phyloP scores from a whole-genome alignment of 1,140 invertebrate species.

The Notospermus geniculatus region DNA sequence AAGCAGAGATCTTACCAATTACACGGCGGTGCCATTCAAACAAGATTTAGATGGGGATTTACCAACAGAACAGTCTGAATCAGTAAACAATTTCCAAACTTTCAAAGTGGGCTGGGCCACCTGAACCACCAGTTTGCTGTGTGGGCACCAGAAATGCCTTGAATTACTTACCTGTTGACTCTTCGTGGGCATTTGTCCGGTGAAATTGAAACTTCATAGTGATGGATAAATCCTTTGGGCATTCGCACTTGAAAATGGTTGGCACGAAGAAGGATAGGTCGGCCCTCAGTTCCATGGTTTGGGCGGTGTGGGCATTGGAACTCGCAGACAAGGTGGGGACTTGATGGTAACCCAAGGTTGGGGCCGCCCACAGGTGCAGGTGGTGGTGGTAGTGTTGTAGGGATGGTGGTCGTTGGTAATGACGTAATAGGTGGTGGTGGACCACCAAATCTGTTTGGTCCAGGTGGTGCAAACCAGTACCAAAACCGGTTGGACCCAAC shows the following conservation, averaged over 20 bases:
- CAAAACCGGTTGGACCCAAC: too few relatives aligned
- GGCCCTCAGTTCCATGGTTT: constrained; percentile 90
- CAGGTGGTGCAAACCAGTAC: not conserved
- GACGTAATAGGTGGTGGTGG: not conserved
- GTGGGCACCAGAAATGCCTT: too few relatives aligned
- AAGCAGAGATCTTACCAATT: too few relatives aligned
- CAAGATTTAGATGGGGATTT: too few relatives aligned
- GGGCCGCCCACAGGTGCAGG: too few relatives aligned
- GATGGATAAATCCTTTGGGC: constrained; percentile 93
- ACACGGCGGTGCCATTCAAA: not conserved
- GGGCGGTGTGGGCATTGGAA: constrained; percentile 60
- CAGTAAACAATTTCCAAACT: constrained; percentile 17
- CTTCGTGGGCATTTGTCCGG: constrained; percentile 99
- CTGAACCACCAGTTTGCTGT: too few relatives aligned
- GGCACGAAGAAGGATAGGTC: constrained; percentile 89
- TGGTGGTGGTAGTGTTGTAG: not conserved
- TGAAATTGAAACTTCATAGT: constrained; percentile 98
- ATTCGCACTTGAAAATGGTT: constrained; percentile 99
- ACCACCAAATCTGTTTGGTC: not conserved
- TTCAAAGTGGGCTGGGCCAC: not conserved
- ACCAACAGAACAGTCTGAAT: too few relatives aligned
- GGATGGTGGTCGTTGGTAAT: not conserved
- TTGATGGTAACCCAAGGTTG: too few relatives aligned
- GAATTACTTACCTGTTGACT: constrained; percentile 81
- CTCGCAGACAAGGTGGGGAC: constrained; percentile 21